phyloP scores from a whole-genome alignment of 2,797 vertebrate genomes.

The Xerus rutilus region DNA sequence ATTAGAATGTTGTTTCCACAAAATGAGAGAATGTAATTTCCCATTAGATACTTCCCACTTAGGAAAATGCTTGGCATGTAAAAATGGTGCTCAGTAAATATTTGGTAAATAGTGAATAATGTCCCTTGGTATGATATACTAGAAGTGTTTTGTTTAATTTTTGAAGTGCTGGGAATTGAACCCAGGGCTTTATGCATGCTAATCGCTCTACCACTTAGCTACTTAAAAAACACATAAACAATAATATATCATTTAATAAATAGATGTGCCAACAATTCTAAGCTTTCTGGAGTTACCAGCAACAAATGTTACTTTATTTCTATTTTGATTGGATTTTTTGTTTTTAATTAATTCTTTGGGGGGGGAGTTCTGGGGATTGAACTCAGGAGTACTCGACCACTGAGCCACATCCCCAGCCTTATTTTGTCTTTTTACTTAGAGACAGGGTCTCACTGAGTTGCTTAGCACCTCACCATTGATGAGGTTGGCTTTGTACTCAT shows the following conservation, averaged over 20 bases:
- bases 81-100: not conserved
- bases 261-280: not conserved
- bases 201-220: no score
- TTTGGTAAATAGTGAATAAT: not conserved
- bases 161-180: no score
- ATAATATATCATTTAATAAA: slow-evolving; percentile 59
- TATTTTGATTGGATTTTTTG: slow-evolving; percentile 20
- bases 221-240: not conserved
- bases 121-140: not conserved
- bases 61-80: slow-evolving; percentile 39
- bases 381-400: no score
- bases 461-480: no score
- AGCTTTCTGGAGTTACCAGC: not conserved
- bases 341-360: not conserved
- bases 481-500: no score
- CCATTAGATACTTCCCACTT: not conserved
- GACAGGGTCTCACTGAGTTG: no score
- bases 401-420: no score
- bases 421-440: no score
- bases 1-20: not conserved
- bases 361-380: no score
- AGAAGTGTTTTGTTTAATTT: no score
- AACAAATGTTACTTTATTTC: slow-evolving; percentile 25
- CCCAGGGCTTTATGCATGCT: no score
- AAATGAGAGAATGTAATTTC: not conserved